Percentiles rank a stretch among this genome's conserved stretches.
These are phyloP conservation scores for Struthio camelus DNA, from an alignment of 2,113 vertebrate genomes.

Conservation along the genomic window DNA sequence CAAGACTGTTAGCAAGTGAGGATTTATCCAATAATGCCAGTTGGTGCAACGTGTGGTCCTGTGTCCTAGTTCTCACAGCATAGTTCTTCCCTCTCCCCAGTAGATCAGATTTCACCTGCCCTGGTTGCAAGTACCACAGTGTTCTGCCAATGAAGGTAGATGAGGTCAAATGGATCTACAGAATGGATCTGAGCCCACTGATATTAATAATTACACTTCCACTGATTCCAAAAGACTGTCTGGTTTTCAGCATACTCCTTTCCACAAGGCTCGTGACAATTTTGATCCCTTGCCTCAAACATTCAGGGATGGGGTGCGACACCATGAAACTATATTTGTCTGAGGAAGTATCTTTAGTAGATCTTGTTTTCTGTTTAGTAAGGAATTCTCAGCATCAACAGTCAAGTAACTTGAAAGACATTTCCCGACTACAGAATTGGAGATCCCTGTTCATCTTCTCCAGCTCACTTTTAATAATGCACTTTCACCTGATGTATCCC, in stretches of 20 bases:
- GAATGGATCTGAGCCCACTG: not conserved
- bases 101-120: not conserved
- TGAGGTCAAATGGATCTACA: not conserved
- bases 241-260: not conserved
- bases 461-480: not conserved
- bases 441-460: not conserved
- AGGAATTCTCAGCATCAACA: not conserved
- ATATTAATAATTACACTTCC: not conserved
- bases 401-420: not conserved
- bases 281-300: not conserved
- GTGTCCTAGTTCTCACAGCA: not conserved
- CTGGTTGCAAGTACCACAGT: not conserved
- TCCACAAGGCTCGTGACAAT: not conserved
- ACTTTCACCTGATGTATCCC: not conserved
- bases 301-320: not conserved
- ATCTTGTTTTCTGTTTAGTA: not conserved
- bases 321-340: accelerated
- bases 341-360: not conserved
- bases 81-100: not conserved
- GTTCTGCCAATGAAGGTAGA: not conserved
- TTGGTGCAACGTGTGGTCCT: not conserved
- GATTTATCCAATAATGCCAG: not conserved
- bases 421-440: not conserved
- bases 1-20: not conserved
- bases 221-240: not conserved